Evolutionary conservation across 2,113 vertebrate genomes (phyloP).

Genomic region (Promerops cafer): DNA sequence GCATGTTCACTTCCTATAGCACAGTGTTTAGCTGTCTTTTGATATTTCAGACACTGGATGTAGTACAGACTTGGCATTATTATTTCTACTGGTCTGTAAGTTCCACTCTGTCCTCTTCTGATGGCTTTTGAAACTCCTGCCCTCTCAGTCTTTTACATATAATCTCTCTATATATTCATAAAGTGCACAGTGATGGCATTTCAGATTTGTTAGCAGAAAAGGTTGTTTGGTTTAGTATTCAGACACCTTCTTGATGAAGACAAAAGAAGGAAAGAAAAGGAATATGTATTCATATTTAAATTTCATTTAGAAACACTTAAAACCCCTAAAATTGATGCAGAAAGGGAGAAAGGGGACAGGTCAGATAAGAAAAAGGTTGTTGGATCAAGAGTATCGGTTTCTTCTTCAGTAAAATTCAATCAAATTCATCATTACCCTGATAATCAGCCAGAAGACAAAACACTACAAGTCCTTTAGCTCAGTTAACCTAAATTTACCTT

Average conservation of each 20-base stretch:
- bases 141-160: too few species aligned
- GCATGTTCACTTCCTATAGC: neutral
- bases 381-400: neutral
- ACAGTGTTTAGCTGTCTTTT: neutral
- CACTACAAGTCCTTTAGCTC: neutral
- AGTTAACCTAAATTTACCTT: neutral
- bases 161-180: neutral
- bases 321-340: neutral
- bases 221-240: neutral
- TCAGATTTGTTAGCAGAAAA: neutral
- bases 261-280: neutral
- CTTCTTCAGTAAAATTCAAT: neutral
- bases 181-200: neutral
- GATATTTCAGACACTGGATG: neutral
- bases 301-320: neutral
- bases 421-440: neutral
- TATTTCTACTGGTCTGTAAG: neutral
- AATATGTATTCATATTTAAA: neutral
- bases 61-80: neutral
- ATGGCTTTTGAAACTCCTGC: neutral
- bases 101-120: neutral
- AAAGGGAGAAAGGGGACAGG: neutral
- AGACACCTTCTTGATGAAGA: neutral
- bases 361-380: neutral
- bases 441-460: neutral